phyloP scores from a whole-genome alignment of 2,888 invertebrate species.

The Drosophila cracens region DNA sequence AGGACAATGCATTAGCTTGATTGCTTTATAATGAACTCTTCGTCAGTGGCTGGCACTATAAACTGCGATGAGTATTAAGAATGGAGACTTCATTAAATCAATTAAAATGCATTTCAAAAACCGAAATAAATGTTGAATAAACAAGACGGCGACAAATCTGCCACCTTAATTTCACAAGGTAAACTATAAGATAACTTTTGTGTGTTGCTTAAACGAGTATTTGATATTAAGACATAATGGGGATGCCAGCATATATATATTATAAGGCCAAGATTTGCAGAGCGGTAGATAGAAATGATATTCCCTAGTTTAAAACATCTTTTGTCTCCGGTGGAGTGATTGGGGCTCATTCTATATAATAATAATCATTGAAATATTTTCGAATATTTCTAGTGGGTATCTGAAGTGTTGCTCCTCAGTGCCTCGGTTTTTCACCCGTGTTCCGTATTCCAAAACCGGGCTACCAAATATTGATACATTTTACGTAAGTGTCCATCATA shows the following conservation, averaged over 20 bases:
- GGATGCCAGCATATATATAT: background rate
- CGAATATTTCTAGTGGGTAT: background rate
- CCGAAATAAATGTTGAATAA: background rate
- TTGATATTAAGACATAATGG: background rate
- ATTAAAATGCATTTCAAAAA: constrained; percentile 5
- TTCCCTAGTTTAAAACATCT: background rate
- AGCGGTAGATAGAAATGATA: background rate
- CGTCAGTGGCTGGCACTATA: constrained; percentile 43
- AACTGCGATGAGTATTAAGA: constrained; percentile 14
- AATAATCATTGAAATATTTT: background rate
- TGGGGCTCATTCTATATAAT: background rate
- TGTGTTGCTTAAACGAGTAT: background rate
- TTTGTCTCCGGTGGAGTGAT: background rate
- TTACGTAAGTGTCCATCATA: background rate
- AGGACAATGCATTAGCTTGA: constrained; percentile 29
- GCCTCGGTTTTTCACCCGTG: background rate
- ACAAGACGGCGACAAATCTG: background rate
- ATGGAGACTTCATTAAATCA: constrained; percentile 45
- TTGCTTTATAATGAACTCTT: constrained; percentile 54
- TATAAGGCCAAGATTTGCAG: background rate
- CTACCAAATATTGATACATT: background rate
- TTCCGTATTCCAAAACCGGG: background rate
- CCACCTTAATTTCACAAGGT: background rate
- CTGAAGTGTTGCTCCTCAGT: background rate
- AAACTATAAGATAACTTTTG: background rate